Evolutionary conservation across 2,888 invertebrate genomes (phyloP).

Genomic region (Trichopoda pennipes): DNA sequence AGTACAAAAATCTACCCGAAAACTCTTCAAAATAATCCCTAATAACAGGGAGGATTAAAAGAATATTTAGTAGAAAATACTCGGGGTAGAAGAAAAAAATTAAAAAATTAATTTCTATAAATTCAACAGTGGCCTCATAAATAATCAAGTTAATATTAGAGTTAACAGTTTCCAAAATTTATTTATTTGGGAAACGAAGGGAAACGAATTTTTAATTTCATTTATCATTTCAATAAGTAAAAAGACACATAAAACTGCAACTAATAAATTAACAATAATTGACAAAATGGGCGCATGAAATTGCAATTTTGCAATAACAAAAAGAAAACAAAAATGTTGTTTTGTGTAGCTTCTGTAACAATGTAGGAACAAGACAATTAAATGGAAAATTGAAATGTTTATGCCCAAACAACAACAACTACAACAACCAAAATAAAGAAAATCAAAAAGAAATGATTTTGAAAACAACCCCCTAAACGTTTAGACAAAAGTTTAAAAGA

Average conservation of each 20-base stretch:
- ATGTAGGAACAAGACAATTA: constrained; percentile 63
- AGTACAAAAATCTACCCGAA: constrained; percentile 20
- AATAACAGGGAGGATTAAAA: constrained; percentile 69
- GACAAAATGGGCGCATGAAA: constrained; percentile 67
- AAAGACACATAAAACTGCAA: constrained; percentile 50
- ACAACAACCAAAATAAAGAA: constrained; percentile 8
- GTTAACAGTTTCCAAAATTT: constrained; percentile 33
- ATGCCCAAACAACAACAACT: not conserved
- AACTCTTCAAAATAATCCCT: constrained; percentile 68
- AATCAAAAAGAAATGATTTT: not conserved
- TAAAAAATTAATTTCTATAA: constrained; percentile 37
- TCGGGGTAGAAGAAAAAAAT: constrained; percentile 1
- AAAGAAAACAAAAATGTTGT: no score
- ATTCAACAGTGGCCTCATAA: constrained; percentile 49
- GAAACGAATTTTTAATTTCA: constrained; percentile 17
- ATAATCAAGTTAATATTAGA: constrained; percentile 43
- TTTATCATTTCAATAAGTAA: constrained; percentile 13
- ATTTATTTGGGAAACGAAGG: constrained; percentile 22
- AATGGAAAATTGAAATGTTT: constrained; percentile 52
- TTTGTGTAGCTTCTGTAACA: constrained; percentile 57
- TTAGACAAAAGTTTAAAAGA: constrained; percentile 39
- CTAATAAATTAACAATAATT: constrained; percentile 66
- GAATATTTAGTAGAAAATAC: constrained; percentile 49
- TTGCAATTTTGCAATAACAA: constrained; percentile 62
- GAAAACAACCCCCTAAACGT: constrained; percentile 46